Conservation (phyloP, 2,797 vertebrate genomes). For the Australoheros facetus region DNA sequence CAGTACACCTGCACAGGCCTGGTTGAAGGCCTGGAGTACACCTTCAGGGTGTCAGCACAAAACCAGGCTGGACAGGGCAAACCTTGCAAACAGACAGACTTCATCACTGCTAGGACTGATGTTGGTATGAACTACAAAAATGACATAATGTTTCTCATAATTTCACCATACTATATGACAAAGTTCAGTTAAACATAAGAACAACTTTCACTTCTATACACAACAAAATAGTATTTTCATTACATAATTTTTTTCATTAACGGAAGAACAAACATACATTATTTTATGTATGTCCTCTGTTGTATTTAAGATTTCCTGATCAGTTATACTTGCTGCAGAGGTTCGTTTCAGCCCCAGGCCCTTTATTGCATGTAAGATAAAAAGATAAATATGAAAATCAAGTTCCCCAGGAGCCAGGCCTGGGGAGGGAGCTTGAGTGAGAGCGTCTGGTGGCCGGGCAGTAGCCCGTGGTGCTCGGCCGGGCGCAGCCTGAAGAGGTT, state of each 20-base stretch:
- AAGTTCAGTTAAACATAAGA: neutral
- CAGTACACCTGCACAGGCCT: constrained; percentile 93
- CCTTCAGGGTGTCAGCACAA: constrained; percentile 93
- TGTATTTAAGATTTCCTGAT: neutral
- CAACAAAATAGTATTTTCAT: neutral
- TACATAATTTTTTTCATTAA: neutral
- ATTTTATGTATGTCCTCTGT: neutral
- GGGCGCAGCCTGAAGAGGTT: no score
- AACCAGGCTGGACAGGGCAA: constrained; percentile 96
- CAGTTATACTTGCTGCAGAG: neutral
- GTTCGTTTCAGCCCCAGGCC: neutral
- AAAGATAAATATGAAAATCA: neutral
- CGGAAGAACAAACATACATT: neutral
- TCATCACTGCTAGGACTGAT: constrained; percentile 91
- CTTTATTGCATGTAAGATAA: neutral
- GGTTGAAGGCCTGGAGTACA: constrained; percentile 95
- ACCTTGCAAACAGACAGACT: constrained; percentile 95
- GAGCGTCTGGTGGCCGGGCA: no score
- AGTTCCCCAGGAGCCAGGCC: no score
- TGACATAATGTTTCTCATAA: neutral
- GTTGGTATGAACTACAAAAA: constrained; percentile 81
- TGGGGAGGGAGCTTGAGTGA: no score
- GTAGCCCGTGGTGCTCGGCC: no score
- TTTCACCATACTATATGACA: neutral
- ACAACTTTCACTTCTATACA: neutral